Conservation (phyloP, 2,888 invertebrate species). For the Andricus curvator region DNA sequence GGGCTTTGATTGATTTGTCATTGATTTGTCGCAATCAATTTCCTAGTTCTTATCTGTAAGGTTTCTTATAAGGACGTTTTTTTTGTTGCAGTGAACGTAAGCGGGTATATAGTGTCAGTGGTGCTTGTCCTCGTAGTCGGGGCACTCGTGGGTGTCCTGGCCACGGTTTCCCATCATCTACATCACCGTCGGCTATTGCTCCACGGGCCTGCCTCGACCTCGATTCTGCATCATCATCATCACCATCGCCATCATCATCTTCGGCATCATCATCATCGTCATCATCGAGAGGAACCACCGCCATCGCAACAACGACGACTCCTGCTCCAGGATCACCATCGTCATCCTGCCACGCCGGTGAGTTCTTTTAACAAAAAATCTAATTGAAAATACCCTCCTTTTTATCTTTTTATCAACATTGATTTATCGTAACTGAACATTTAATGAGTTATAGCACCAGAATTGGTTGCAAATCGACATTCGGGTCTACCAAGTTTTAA, state of each 20-base stretch:
- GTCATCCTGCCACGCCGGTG: conserved; percentile 72
- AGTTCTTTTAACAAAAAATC: conserved; percentile 52
- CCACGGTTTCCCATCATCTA: conserved; percentile 75
- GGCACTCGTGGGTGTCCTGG: conserved; percentile 78
- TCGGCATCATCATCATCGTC: conserved; percentile 60
- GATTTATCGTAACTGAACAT: too few species aligned
- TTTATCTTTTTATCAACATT: too few species aligned
- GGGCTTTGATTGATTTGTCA: too few species aligned
- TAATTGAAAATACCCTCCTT: not conserved
- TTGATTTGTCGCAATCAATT: not conserved
- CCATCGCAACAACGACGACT: conserved; percentile 66
- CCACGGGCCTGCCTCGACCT: conserved; percentile 80
- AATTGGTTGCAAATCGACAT: too few species aligned
- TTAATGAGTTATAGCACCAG: too few species aligned
- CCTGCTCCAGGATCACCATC: conserved; percentile 69
- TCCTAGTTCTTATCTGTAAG: not conserved
- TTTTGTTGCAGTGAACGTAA: conserved; percentile 68
- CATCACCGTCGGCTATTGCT: conserved; percentile 80
- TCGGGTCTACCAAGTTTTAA: not conserved
- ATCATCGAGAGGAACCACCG: conserved; percentile 65
- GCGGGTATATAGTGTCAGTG: conserved; percentile 74
- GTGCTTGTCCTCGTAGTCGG: conserved; percentile 72
- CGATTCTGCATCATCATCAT: conserved; percentile 69
- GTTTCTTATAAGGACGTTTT: conserved; percentile 7
- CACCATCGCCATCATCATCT: conserved; percentile 64